Percentiles rank a stretch among this genome's conserved stretches.
These are phyloP conservation scores for Papilio protenor DNA, from an alignment of 2,888 invertebrate species.

Conservation along the genomic window DNA sequence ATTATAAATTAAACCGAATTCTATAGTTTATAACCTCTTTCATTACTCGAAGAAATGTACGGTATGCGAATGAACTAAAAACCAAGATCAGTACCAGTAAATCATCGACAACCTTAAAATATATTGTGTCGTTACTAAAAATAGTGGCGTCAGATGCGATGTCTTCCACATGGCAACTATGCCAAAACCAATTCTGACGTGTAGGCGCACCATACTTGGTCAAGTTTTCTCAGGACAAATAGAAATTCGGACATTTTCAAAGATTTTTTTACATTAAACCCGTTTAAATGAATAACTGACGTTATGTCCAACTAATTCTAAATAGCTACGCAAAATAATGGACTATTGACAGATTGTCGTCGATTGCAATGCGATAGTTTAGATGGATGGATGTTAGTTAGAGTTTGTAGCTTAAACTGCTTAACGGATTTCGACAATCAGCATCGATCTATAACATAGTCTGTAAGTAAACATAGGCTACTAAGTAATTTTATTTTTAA, in stretches of 20 bases:
- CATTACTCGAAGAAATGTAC: not conserved
- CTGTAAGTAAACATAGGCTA: too few species aligned
- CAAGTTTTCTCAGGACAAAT: not conserved
- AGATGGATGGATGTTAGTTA: too few species aligned
- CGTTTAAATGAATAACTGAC: too few species aligned
- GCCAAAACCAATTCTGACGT: constrained; percentile 48
- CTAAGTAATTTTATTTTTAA: too few species aligned
- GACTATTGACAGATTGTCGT: not conserved
- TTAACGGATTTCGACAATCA: too few species aligned
- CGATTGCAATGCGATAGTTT: too few species aligned
- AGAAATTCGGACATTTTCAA: too few species aligned
- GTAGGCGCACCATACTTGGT: constrained; percentile 28
- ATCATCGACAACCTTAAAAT: constrained; percentile 56
- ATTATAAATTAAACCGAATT: not conserved
- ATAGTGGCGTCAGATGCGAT: constrained; percentile 58
- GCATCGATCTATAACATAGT: too few species aligned
- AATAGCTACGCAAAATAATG: not conserved
- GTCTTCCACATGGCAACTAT: constrained; percentile 60
- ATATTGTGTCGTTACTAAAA: constrained; percentile 53
- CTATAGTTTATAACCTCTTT: not conserved
- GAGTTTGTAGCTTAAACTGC: too few species aligned
- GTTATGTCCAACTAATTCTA: not conserved
- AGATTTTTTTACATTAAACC: too few species aligned
- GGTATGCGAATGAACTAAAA: constrained; percentile 6
- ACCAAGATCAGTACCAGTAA: constrained; percentile 44